A percentile compares a stretch with the other conserved stretches of the same genome.
These are phyloP conservation scores for Eupleurogrammus muticus DNA, from an alignment of 2,797 vertebrate genomes.

Conservation along the genomic window DNA sequence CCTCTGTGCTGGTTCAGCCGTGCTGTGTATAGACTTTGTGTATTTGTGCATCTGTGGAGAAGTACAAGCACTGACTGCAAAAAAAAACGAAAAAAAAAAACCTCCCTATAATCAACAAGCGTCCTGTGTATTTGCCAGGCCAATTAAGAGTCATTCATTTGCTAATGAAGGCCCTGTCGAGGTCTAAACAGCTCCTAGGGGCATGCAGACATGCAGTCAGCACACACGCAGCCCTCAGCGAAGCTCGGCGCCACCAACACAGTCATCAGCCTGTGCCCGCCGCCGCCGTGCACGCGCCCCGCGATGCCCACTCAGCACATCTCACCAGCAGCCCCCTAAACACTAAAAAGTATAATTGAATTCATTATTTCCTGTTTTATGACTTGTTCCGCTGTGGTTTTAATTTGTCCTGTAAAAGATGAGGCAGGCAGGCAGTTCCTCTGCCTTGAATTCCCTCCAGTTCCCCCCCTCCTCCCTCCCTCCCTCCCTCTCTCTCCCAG, in stretches of 20 bases:
- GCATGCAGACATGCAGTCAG: conserved; percentile 78
- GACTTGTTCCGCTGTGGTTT: conserved; percentile 85
- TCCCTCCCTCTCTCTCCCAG: conserved; percentile 71
- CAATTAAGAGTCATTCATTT: conserved; percentile 87
- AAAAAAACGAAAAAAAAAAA: conserved; percentile 38
- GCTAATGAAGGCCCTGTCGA: conserved; percentile 84
- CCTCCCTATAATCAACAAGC: conserved; percentile 82
- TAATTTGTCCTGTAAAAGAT: conserved; percentile 87
- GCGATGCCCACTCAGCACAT: conserved; percentile 84
- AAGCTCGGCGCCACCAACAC: conserved; percentile 74
- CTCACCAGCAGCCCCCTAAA: conserved; percentile 80
- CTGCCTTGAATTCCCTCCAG: conserved; percentile 73
- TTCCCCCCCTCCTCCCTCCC: conserved; percentile 72
- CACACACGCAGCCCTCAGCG: conserved; percentile 73
- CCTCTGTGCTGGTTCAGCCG: conserved; percentile 44
- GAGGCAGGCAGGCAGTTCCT: conserved; percentile 78
- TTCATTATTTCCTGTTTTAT: conserved; percentile 88
- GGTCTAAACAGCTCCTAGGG: conserved; percentile 82
- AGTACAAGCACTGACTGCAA: conserved; percentile 53
- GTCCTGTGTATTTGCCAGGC: conserved; percentile 82
- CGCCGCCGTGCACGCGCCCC: conserved; percentile 61
- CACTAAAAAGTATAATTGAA: conserved; percentile 87
- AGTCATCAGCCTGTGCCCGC: conserved; percentile 74
- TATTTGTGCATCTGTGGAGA: conserved; percentile 59
- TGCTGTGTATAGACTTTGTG: conserved; percentile 56